Evolutionary conservation across 2,888 invertebrate genomes (phyloP).

Genomic region (Drosophila colorata): DNA sequence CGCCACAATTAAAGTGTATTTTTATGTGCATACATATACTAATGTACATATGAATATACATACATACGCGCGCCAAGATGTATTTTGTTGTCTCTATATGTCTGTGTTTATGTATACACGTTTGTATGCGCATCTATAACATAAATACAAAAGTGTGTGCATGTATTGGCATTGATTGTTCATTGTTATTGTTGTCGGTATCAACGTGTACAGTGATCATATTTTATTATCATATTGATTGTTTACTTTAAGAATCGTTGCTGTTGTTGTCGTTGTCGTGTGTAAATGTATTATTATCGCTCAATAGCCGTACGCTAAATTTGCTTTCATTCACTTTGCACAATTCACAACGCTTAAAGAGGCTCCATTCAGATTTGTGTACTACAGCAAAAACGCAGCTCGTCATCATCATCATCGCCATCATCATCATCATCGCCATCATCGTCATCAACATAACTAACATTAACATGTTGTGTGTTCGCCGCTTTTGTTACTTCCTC

Average conservation of each 20-base stretch:
- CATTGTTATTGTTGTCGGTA: conserved; percentile 35
- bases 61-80: too few species aligned
- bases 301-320: conserved; percentile 27
- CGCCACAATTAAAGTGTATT: conserved; percentile 37
- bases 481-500: conserved; percentile 32
- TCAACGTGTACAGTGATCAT: conserved; percentile 20
- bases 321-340: conserved; percentile 42
- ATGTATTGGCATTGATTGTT: conserved; percentile 24
- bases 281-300: conserved; percentile 31
- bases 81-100: not conserved
- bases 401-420: conserved; percentile 16
- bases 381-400: conserved; percentile 23
- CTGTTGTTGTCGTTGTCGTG: conserved; percentile 15
- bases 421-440: conserved; percentile 22
- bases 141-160: not conserved
- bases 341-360: conserved; percentile 17
- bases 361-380: conserved; percentile 51
- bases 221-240: conserved; percentile 36
- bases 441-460: conserved; percentile 38
- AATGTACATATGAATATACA: not conserved
- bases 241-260: conserved; percentile 18
- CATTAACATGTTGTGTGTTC: conserved; percentile 36
- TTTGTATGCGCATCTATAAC: not conserved
- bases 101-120: not conserved
- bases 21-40: not conserved